Conservation (phyloP, 2,113 vertebrate genomes). For the Hippotragus niger region DNA sequence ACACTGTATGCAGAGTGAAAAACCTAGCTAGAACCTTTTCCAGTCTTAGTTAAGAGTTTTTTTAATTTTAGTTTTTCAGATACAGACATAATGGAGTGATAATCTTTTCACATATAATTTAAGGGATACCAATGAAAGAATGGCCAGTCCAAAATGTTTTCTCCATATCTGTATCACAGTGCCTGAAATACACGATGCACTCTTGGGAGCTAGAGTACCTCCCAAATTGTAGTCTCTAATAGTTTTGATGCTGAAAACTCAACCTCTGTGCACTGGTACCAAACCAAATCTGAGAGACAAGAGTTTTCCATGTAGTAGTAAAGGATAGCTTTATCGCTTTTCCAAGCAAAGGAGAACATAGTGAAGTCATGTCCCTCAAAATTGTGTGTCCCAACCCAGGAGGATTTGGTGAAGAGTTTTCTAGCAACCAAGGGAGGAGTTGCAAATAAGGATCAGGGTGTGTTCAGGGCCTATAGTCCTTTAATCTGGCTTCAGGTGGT, state of each 20-base stretch:
- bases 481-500: not conserved
- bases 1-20: not conserved
- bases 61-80: not conserved
- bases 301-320: not conserved
- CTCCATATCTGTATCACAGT: not conserved
- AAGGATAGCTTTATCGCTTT: not conserved
- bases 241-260: not conserved
- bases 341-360: not conserved
- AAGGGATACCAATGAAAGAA: not conserved
- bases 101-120: not conserved
- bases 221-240: not conserved
- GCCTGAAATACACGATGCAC: not conserved
- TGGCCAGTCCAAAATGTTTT: not conserved
- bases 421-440: not conserved
- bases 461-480: not conserved
- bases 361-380: not conserved
- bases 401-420: not conserved
- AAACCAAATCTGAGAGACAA: not conserved
- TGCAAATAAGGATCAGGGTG: not conserved
- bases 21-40: not conserved
- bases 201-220: not conserved
- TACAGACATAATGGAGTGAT: not conserved
- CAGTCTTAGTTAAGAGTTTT: not conserved
- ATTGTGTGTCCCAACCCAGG: not conserved
- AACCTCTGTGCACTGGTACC: not conserved